Evolutionary conservation across 2,888 invertebrate genomes (phyloP), one percentile per base, ranked within the genome.

Genomic region (Sphecodes monilicornis): DNA sequence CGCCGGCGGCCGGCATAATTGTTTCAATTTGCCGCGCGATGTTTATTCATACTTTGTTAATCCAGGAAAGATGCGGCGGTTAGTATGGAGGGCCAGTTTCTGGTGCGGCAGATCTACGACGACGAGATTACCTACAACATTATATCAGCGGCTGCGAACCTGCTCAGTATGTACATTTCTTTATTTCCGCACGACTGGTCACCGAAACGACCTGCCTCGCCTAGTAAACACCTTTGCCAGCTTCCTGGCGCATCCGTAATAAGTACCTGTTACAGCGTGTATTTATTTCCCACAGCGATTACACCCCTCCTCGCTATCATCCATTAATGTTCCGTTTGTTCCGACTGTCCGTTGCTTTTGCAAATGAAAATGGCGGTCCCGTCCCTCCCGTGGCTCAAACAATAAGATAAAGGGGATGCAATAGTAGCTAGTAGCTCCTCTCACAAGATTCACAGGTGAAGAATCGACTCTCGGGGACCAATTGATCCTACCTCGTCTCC

Each of bases 51-150:
- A 71, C 54, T 72, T 46, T 72, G 18, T 82, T 87, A 86, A 95
- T 96, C 41, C 94, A 99, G 99, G 94, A 98, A 97, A 96, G 98
- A 98, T 95, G 99, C 99, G 0, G 98, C 98, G 82, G 97, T 99
- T 76, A 96, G 97, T 82, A 98, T 99, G 98, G 99, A 99, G 92
- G 99, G 99, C 2, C 98, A 98, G 91, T 99, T 99, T 95, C 95
- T 99, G 89, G 98, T 99, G 22, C 96, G 99, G 18, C 98, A 98
- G 95, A 98, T 99, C 92, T 99, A 99, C 95, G 98, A 99, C 92
- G 99, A 99, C 94, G 98, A 98, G 95, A 97, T 98, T 85, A 99
- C 99, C 0, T 99, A 99, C 95, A 98, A 98, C 94, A 96, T 99
- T 91, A 98, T 99, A 89, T 97, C 97, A 50, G 98, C 99, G 29